Percentiles rank a stretch among this genome's conserved stretches.
Conservation (phyloP, 2,113 vertebrate genomes). For the Ursus arctos region DNA sequence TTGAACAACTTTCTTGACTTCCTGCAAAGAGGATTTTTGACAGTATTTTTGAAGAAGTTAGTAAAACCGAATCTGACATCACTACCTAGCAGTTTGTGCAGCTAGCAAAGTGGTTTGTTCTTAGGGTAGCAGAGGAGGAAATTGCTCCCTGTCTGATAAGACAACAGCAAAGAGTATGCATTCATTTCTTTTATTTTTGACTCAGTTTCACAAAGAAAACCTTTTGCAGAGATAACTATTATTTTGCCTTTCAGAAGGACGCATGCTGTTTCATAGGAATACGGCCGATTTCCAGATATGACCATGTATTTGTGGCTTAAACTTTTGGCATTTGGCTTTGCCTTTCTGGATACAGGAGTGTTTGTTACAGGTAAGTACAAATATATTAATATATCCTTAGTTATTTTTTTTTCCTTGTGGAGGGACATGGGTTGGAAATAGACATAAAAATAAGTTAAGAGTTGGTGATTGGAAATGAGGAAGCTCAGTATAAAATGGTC, state of each 20-base stretch:
- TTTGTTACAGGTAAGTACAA: conserved; percentile 84
- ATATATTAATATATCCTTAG: conserved; percentile 31
- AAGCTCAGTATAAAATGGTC: rapidly evolving
- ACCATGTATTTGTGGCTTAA: conserved; percentile 91
- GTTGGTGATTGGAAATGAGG: neutral
- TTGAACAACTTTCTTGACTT: conserved; percentile 87
- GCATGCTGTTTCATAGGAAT: conserved; percentile 90
- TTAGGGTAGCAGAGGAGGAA: conserved; percentile 92
- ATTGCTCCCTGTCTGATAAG: conserved; percentile 89
- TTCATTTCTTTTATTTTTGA: conserved; percentile 75
- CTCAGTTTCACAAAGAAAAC: conserved; percentile 69
- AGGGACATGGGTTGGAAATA: neutral
- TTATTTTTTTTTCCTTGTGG: neutral
- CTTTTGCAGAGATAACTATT: conserved; percentile 78
- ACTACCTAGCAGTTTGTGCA: conserved; percentile 79
- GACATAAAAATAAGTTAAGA: neutral
- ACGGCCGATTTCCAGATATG: conserved; percentile 90
- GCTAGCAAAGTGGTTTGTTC: conserved; percentile 87
- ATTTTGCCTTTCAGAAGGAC: conserved; percentile 89
- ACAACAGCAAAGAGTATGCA: conserved; percentile 85
- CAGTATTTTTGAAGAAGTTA: conserved; percentile 88
- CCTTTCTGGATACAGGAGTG: conserved; percentile 82
- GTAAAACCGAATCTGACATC: conserved; percentile 91
- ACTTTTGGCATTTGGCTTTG: conserved; percentile 88
- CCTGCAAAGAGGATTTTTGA: conserved; percentile 90